Base-by-base conservation (phyloP, 1,140 invertebrate genomes). In the Drosophila saltans region DNA sequence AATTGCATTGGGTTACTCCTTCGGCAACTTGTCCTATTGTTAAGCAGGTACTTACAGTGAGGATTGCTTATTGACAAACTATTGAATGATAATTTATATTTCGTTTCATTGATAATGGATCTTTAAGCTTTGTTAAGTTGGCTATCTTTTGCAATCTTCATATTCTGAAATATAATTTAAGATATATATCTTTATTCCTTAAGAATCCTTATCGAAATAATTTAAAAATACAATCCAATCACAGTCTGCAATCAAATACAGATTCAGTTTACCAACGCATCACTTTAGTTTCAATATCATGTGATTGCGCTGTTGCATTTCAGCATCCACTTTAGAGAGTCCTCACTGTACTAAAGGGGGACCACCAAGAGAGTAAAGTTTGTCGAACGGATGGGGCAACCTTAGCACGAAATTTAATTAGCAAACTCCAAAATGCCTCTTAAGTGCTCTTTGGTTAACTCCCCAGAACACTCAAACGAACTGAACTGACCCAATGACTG, bases 321-420 rank as follows among this genome's bases (percentile, higher is more conserved):
- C 24, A 26, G 10, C 3, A 52, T 69, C 64, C 21, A 6, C n/a
- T 66, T 58, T 64, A 75, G 30, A 8, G 63, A 65, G 11, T 65
- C 21, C 21, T 62, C 55, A 85, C 82, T 86, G 78, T 86, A 81
- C 11, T 56, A 58, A 30, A 56, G 21, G 36, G 21, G 36, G 73
- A 83, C 68, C 67, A 82, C 71, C 67, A 58, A 55, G 72, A 16
- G 56, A 48, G 74, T 16, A 16, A 16, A 76, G 63, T 64, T 33
- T 41, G 28, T 40, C 26, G 30, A 36, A 36, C 83, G 73, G 83
- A 83, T 89, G 84, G 84, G 84, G 84, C 80, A 63, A 57, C 71
- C 74, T 88, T 89, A 84, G 71, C 78, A 74, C 84, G 77, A 88
- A 89, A 84, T 84, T 84, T 76, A 88, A 78, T 78, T 84, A 84